phyloP scores from a whole-genome alignment of 1,140 invertebrate genomes.

The Sycophila sp. region DNA sequence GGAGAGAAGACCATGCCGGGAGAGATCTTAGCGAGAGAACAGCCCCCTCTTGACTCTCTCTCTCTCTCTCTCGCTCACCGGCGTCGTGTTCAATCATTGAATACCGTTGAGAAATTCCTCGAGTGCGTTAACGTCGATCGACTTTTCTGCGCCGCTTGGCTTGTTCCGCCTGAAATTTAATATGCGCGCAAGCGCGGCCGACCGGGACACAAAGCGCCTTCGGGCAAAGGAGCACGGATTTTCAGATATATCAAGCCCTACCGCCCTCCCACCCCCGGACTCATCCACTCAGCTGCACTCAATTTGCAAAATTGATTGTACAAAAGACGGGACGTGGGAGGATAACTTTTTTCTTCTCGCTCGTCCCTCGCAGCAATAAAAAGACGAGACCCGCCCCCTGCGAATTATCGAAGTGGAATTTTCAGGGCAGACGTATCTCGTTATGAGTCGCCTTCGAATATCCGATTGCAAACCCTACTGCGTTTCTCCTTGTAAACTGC shows the following conservation, averaged over 20 bases:
- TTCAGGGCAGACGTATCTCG: not conserved
- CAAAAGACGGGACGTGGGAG: not conserved
- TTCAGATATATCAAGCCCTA: slow-evolving; percentile 13
- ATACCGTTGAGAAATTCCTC: slow-evolving; percentile 32
- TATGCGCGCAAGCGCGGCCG: too few species aligned
- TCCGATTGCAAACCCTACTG: too few species aligned
- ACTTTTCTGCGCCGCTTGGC: slow-evolving; percentile 15
- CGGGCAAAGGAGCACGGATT: slow-evolving; percentile 9
- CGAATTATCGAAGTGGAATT: too few species aligned
- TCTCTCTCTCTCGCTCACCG: not conserved
- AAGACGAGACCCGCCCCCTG: too few species aligned
- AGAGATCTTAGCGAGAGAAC: not conserved
- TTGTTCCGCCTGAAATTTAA: slow-evolving; percentile 16
- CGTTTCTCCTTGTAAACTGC: not conserved
- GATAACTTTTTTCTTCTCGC: not conserved
- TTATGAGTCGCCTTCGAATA: not conserved
- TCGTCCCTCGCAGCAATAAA: not conserved
- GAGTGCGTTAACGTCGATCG: slow-evolving; percentile 21
- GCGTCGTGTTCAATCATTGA: slow-evolving; percentile 24
- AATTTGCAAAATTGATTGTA: slow-evolving; percentile 37
- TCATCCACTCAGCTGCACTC: not conserved
- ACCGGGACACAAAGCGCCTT: too few species aligned
- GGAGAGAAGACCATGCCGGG: not conserved
- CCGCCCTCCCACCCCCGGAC: not conserved
- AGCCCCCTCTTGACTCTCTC: not conserved